These are phyloP conservation scores for Oenanthe melanoleuca DNA, from an alignment of 2,113 vertebrate species.

Conservation along the genomic window DNA sequence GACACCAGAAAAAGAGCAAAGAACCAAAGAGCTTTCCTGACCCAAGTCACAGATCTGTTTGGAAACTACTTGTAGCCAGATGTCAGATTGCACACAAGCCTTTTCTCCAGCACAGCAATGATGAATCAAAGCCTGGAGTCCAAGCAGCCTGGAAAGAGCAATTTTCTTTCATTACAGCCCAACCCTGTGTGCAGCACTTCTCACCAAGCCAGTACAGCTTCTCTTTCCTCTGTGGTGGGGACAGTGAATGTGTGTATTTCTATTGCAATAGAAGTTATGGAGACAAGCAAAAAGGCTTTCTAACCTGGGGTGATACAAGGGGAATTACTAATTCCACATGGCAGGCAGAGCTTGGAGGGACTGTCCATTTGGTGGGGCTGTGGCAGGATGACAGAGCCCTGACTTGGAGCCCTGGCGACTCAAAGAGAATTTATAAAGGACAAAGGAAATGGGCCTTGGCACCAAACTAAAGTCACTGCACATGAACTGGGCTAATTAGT, in stretches of 20 bases:
- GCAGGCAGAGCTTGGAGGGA: background rate
- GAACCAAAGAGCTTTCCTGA: background rate
- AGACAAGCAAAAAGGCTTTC: background rate
- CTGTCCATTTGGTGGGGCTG: background rate
- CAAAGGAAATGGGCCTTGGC: background rate
- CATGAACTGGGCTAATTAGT: background rate
- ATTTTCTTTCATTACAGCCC: background rate
- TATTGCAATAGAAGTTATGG: background rate
- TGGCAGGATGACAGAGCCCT: background rate
- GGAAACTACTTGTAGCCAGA: background rate
- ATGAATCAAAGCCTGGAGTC: background rate
- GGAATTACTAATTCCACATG: background rate
- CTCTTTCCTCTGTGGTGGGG: background rate
- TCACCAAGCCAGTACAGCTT: background rate
- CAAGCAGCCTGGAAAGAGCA: background rate
- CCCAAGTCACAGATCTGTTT: background rate
- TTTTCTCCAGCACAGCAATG: background rate
- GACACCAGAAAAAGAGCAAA: background rate
- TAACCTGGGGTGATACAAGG: background rate
- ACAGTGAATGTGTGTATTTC: background rate
- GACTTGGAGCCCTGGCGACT: accelerated
- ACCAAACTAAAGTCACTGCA: background rate
- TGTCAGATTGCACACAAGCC: background rate
- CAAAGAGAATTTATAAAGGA: background rate
- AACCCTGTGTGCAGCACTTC: background rate